Evolutionary conservation across 2,888 invertebrate species (phyloP).

Genomic region (Tipula unca): DNA sequence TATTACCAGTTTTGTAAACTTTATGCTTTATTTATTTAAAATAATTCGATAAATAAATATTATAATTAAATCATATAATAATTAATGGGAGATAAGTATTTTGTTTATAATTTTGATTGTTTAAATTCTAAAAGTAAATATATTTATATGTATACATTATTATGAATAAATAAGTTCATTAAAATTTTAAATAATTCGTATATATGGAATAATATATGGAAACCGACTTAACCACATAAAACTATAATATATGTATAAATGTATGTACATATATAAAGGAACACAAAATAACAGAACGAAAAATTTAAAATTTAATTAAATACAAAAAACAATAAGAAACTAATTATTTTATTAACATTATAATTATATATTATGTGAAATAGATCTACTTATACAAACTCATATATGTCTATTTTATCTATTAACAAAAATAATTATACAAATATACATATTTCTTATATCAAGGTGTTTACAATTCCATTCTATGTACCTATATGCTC

Average conservation of each 20-base stretch:
- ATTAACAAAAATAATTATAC: too few species aligned
- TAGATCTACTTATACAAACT: too few species aligned
- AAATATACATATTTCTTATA: too few species aligned
- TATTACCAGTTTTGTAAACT: too few species aligned
- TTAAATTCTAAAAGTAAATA: neutral
- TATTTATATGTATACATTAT: neutral
- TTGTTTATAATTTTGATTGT: neutral
- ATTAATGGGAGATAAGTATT: neutral
- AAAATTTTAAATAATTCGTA: neutral
- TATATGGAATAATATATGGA: neutral
- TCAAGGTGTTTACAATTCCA: too few species aligned
- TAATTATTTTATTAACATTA: neutral
- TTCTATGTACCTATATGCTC: too few species aligned
- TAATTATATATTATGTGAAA: too few species aligned
- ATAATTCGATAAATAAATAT: neutral
- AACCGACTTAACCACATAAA: neutral
- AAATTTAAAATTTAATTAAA: neutral
- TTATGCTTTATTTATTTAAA: too few species aligned
- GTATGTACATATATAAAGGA: neutral
- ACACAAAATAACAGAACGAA: neutral
- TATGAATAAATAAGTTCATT: neutral
- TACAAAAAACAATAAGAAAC: neutral
- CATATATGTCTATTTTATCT: too few species aligned
- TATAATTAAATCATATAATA: neutral
- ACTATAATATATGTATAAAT: neutral